Base-by-base conservation (phyloP, 2,888 invertebrate species). In the Drosophila planitibia region DNA sequence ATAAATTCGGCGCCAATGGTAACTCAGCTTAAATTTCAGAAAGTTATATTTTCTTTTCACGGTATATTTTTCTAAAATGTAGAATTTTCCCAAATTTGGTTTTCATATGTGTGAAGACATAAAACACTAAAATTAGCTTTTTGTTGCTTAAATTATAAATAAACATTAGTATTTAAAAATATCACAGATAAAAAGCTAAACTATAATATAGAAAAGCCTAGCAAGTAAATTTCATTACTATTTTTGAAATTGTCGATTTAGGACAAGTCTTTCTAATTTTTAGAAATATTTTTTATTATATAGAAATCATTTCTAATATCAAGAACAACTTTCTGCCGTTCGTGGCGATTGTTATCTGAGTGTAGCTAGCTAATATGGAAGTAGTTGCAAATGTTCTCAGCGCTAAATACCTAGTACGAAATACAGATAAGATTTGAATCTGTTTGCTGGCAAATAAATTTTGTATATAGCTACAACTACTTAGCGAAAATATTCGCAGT, bases 361-460 rank as follows among this genome's bases (percentile, higher is more conserved):
- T 51, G 33, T 22, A 16, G 53, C 68, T 22, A 19, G 49, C 10
- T 30, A 22, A 28, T 35, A 41, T 51, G 19, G 19, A 14, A 28
- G 4, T 33, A 25, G 49, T 16, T 25, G 39, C 32, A 37, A 37
- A n/a, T 54, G 30, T 37, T 47, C 25, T 49, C 25, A 44, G 37
- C 30, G 44, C 30, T 12, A 10, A 25, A 22, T 28, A 19, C n/a
- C 22, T 52, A 19, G 9, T 9, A 25, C 47, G 3, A 33, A 35
- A 16, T 52, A 28, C 28, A 39, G 33, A 53, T 64, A 64, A 53
- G 47, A 32, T 44, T 30, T 41, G 33, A 22, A 35, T 41, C 3
- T 19, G 19, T 19, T 12, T 37, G 28, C n/a, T 37, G 19, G 25
- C 14, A 25, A 32, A 41, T 32, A 55, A 12, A 41, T 54, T 10